phyloP scores from a whole-genome alignment of 2,797 vertebrate genomes.

The Varecia variegata region DNA sequence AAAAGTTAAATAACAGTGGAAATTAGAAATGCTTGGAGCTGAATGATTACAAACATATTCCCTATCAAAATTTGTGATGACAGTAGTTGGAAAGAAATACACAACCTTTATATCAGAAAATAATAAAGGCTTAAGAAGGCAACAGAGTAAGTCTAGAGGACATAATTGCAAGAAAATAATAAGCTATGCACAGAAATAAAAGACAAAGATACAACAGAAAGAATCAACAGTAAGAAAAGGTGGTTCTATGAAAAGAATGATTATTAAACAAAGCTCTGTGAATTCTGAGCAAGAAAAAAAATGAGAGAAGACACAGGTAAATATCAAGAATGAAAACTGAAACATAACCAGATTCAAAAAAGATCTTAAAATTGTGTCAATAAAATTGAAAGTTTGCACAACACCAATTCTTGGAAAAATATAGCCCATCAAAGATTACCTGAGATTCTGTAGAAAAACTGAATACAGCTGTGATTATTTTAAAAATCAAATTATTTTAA shows the following conservation, averaged over 20 bases:
- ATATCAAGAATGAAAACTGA: background rate
- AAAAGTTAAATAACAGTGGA: slow-evolving; percentile 11
- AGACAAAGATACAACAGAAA: background rate
- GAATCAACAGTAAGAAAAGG: background rate
- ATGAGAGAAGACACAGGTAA: background rate
- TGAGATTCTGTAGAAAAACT: background rate
- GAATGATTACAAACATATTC: background rate
- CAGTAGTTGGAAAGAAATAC: background rate
- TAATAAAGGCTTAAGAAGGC: background rate
- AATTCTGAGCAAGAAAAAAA: background rate
- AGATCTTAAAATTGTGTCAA: background rate
- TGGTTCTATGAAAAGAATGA: background rate
- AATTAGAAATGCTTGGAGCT: background rate
- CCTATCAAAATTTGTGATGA: background rate
- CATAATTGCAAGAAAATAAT: background rate
- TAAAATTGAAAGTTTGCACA: background rate
- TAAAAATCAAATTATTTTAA: background rate
- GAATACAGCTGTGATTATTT: background rate
- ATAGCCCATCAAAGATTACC: background rate
- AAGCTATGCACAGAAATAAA: background rate
- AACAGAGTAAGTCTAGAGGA: background rate
- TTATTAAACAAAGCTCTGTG: background rate
- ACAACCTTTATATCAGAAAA: background rate
- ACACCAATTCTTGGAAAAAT: background rate
- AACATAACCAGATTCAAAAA: background rate